Evolutionary conservation across 2,797 vertebrate species (phyloP).

Genomic region (Enteromius afrohamiltoni): DNA sequence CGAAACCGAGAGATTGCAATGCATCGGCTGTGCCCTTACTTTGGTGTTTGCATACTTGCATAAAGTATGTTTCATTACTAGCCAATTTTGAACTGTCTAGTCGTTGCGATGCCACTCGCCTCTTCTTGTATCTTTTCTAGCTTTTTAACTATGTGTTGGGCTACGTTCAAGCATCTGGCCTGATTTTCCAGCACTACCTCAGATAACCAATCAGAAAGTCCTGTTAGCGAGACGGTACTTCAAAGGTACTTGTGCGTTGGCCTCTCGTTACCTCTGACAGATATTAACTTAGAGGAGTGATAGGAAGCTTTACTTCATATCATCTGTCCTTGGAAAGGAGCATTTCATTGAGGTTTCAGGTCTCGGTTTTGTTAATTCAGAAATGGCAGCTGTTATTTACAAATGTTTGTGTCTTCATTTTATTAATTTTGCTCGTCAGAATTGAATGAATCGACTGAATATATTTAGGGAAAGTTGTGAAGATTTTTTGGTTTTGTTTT

Average conservation of each 20-base stretch:
- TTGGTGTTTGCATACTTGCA: conserved; percentile 8
- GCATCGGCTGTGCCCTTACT: background rate
- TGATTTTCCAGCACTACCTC: conserved; percentile 76
- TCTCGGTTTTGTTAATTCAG: conserved; percentile 78
- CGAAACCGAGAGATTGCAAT: background rate
- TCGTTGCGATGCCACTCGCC: background rate
- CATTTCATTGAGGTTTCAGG: conserved; percentile 70
- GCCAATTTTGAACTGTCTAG: background rate
- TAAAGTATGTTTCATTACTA: conserved; percentile 9
- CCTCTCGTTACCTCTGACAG: conserved; percentile 52
- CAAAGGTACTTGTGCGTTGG: conserved; percentile 77
- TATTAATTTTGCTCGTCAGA: conserved; percentile 64
- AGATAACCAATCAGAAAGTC: conserved; percentile 76
- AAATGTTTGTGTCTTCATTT: conserved; percentile 62
- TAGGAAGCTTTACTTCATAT: conserved; percentile 33
- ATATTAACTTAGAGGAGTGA: conserved; percentile 40
- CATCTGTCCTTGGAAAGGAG: conserved; percentile 45
- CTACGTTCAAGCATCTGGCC: background rate
- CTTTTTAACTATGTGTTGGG: conserved; percentile 16
- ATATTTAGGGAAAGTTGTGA: conserved; percentile 36
- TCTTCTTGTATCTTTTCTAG: conserved; percentile 8
- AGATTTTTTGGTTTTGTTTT: conserved; percentile 35
- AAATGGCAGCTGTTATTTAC: conserved; percentile 80
- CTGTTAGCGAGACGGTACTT: conserved; percentile 65
- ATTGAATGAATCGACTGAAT: conserved; percentile 79